These are phyloP conservation scores for Cyprinodon diabolis DNA, from an alignment of 2,797 vertebrate genomes.

Conservation along the genomic window DNA sequence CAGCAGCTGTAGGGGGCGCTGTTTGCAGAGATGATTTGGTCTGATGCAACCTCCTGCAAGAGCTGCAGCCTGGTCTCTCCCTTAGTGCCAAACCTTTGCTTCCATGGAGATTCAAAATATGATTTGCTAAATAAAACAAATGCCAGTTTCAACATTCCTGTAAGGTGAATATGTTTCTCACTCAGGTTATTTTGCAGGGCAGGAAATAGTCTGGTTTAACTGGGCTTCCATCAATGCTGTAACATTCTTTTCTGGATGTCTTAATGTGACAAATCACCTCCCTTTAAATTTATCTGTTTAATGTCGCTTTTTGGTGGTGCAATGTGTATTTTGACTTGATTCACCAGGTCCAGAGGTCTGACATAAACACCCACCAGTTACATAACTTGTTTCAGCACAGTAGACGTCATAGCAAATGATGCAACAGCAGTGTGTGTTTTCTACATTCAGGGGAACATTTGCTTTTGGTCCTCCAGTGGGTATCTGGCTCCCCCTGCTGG, in stretches of 20 bases:
- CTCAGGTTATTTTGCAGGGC: not conserved
- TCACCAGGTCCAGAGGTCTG: not conserved
- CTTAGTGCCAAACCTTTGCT: slow-evolving; percentile 17
- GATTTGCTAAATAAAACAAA: slow-evolving; percentile 40
- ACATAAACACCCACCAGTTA: slow-evolving; percentile 16
- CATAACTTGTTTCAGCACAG: slow-evolving; percentile 38
- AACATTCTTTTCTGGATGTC: not conserved
- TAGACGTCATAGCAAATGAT: slow-evolving; percentile 58
- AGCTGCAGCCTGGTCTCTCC: slow-evolving; percentile 27
- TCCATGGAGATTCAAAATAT: slow-evolving; percentile 20
- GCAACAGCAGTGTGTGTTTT: slow-evolving; percentile 52
- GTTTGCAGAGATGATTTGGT: slow-evolving; percentile 5
- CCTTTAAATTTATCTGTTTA: no score
- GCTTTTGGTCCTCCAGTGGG: not conserved
- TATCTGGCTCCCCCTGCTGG: slow-evolving; percentile 67
- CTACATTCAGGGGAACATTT: slow-evolving; percentile 5
- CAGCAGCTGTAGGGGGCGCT: slow-evolving; percentile 15
- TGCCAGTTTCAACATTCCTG: not conserved
- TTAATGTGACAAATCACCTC: not conserved
- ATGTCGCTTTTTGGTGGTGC: not conserved
- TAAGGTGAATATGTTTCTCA: slow-evolving; percentile 1
- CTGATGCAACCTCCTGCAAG: slow-evolving; percentile 75
- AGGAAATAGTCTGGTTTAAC: not conserved
- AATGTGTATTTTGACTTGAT: not conserved
- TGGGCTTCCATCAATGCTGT: not conserved